Evolutionary conservation across 1,140 invertebrate species (phyloP).

Genomic region (Agrypnia vestita): DNA sequence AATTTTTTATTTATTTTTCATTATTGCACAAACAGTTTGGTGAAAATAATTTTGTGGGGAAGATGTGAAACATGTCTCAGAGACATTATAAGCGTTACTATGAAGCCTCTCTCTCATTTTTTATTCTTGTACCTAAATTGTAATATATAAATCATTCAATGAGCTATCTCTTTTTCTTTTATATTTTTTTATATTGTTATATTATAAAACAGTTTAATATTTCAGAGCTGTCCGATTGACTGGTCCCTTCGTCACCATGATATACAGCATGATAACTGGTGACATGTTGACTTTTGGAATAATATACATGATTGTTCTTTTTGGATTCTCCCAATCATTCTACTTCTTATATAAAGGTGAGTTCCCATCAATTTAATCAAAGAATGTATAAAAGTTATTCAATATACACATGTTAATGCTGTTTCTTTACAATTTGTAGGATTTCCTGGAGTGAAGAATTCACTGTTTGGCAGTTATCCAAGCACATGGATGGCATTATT

Average conservation of each 20-base stretch:
- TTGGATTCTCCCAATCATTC: conserved; percentile 97
- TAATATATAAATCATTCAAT: too few species aligned
- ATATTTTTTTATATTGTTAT: too few species aligned
- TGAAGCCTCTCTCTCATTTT: too few species aligned
- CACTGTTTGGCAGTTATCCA: conserved; percentile 88
- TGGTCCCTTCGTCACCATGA: conserved; percentile 98
- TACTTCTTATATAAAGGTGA: conserved; percentile 93
- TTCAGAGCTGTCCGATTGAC: conserved; percentile 92
- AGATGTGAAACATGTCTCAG: too few species aligned
- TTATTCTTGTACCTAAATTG: too few species aligned
- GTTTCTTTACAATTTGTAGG: conserved; percentile 69
- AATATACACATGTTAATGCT: conserved; percentile 9
- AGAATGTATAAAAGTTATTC: background rate
- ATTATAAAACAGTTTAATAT: conserved; percentile 27
- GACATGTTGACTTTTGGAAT: conserved; percentile 98
- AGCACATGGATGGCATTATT: conserved; percentile 98
- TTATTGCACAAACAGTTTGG: too few species aligned
- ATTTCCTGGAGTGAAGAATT: conserved; percentile 85
- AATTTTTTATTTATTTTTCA: too few species aligned
- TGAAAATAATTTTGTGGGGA: too few species aligned
- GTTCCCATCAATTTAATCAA: background rate
- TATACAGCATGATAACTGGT: conserved; percentile 97
- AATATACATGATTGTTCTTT: conserved; percentile 94
- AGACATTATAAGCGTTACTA: too few species aligned
- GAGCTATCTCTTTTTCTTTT: too few species aligned